Conservation (phyloP, 2,888 invertebrate species). For the Coecobrya sp. region DNA sequence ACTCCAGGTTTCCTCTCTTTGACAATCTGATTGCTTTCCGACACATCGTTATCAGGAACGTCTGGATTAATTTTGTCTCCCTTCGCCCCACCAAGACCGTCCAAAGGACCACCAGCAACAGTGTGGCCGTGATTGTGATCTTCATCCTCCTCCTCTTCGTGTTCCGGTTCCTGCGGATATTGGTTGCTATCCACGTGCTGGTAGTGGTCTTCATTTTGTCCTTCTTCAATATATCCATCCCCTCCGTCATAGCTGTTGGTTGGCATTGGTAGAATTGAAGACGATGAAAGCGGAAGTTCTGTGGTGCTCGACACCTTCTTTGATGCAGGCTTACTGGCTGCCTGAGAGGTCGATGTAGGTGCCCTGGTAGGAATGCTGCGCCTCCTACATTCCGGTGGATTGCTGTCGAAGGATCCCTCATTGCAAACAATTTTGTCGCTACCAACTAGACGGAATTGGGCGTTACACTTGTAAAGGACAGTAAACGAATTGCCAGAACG, state of each 20-base stretch:
- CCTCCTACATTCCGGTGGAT: conserved; percentile 91
- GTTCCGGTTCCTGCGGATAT: conserved; percentile 67
- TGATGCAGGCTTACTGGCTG: background rate
- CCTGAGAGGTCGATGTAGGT: conserved; percentile 11
- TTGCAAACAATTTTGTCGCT: conserved; percentile 91
- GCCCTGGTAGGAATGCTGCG: conserved; percentile 46
- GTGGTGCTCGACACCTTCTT: conserved; percentile 41
- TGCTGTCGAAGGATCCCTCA: conserved; percentile 93
- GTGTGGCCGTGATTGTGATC: conserved; percentile 5
- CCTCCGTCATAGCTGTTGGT: conserved; percentile 36
- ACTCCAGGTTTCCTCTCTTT: conserved; percentile 88
- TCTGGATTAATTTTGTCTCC: conserved; percentile 74
- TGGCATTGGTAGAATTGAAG: background rate
- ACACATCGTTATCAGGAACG: conserved; percentile 92
- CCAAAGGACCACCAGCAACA: background rate
- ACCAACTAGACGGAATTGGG: conserved; percentile 92
- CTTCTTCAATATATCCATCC: conserved; percentile 56
- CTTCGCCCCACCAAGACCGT: conserved; percentile 64
- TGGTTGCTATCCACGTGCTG: conserved; percentile 64
- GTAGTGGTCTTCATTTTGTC: conserved; percentile 55
- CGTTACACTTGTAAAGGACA: conserved; percentile 92
- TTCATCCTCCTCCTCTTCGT: conserved; percentile 62
- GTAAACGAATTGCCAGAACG: conserved; percentile 89
- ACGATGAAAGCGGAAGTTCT: conserved; percentile 43
- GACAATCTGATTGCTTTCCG: conserved; percentile 87